Evolutionary conservation across 2,797 vertebrate genomes (phyloP).

Genomic region (Enteromius trimaculatus): DNA sequence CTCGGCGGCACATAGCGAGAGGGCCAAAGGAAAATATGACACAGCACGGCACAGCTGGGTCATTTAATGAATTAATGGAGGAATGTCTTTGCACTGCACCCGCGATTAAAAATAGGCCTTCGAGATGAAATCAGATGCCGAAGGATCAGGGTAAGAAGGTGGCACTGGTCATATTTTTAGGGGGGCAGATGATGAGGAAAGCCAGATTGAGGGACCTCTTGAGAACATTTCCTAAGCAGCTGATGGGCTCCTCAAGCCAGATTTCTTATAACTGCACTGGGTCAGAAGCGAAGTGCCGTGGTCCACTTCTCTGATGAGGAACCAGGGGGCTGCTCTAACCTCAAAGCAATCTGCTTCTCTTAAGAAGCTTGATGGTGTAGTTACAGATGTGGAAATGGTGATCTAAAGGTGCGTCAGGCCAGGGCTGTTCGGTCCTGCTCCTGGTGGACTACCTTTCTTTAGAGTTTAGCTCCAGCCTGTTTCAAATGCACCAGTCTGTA

Average conservation of each 20-base stretch:
- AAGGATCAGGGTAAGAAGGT: slow-evolving; percentile 72
- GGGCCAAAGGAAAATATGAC: slow-evolving; percentile 60
- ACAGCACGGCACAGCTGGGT: slow-evolving; percentile 58
- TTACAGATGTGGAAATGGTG: slow-evolving; percentile 13
- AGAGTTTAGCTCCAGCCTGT: background rate
- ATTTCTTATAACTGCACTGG: slow-evolving; percentile 41
- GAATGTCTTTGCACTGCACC: slow-evolving; percentile 68
- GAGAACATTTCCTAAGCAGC: slow-evolving; percentile 52
- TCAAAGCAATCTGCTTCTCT: slow-evolving; percentile 42
- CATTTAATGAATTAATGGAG: slow-evolving; percentile 73
- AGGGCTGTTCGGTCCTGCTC: background rate
- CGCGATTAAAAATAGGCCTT: slow-evolving; percentile 75
- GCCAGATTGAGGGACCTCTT: slow-evolving; percentile 43
- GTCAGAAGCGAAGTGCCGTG: slow-evolving; percentile 39
- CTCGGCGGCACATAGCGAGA: slow-evolving; percentile 39
- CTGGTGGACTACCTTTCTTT: background rate
- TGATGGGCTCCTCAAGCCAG: slow-evolving; percentile 49
- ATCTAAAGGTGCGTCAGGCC: slow-evolving; percentile 6
- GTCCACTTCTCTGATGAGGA: slow-evolving; percentile 43
- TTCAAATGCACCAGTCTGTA: background rate
- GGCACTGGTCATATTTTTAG: slow-evolving; percentile 72
- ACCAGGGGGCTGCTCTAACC: slow-evolving; percentile 28
- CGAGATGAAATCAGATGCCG: slow-evolving; percentile 73
- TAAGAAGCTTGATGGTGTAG: slow-evolving; percentile 21
- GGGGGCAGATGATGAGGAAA: slow-evolving; percentile 38